phyloP scores from a whole-genome alignment of 2,888 invertebrate genomes.

The Noctua pronuba region DNA sequence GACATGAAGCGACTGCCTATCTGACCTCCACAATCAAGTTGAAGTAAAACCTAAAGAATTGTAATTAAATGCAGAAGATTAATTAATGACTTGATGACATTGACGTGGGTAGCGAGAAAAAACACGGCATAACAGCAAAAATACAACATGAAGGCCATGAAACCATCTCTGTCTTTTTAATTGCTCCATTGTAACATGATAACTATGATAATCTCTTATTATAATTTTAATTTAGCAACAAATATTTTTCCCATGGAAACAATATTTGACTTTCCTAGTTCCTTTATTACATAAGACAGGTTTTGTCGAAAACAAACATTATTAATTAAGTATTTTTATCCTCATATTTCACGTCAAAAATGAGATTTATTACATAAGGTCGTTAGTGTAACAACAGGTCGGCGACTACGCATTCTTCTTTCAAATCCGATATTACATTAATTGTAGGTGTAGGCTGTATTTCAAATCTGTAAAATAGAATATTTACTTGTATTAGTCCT shows the following conservation, averaged over 20 bases:
- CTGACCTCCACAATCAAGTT: background rate
- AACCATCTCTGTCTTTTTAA: slow-evolving; percentile 16
- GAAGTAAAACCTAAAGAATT: background rate
- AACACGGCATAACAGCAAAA: background rate
- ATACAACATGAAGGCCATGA: background rate
- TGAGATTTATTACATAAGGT: background rate
- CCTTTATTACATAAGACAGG: background rate
- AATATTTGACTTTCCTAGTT: background rate
- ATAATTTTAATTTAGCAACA: slow-evolving; percentile 15
- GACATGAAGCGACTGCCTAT: background rate
- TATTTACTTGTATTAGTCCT: background rate
- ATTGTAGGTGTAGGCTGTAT: background rate
- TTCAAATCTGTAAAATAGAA: background rate
- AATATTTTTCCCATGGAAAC: background rate
- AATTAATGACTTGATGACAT: background rate
- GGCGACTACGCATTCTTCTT: background rate
- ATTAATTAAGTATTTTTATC: background rate
- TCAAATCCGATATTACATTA: background rate
- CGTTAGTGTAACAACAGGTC: background rate
- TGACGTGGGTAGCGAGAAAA: background rate
- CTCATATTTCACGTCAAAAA: background rate
- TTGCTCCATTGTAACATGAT: background rate
- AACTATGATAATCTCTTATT: background rate
- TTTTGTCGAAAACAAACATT: background rate
- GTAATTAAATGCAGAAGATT: background rate